Conservation (phyloP, 1,140 invertebrate species). For the Aphis gossypii region DNA sequence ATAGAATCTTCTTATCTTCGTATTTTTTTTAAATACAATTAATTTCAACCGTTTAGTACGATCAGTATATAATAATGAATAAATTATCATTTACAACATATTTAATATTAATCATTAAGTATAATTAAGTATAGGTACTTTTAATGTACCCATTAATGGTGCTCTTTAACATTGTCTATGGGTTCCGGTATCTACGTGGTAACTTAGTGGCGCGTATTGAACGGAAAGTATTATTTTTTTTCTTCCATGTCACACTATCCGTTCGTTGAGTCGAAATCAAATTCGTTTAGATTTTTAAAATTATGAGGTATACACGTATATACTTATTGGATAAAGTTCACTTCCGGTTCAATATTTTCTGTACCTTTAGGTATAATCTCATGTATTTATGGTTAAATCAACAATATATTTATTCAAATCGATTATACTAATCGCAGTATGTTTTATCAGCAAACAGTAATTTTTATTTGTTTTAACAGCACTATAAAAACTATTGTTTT, state of each 20-base stretch:
- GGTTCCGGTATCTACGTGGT: background rate
- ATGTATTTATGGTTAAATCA: background rate
- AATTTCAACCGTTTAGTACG: background rate
- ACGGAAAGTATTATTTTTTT: background rate
- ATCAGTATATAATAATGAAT: background rate
- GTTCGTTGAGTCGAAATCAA: background rate
- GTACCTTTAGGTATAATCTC: background rate
- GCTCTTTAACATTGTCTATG: background rate
- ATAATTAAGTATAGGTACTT: background rate
- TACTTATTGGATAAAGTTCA: background rate
- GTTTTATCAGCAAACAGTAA: background rate
- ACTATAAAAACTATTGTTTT: background rate
- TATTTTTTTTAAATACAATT: background rate
- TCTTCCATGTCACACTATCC: background rate
- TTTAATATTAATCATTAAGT: background rate
- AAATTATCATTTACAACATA: background rate
- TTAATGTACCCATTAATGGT: background rate
- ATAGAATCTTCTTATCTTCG: background rate
- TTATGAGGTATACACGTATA: background rate
- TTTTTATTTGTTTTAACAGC: background rate
- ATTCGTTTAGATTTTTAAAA: background rate
- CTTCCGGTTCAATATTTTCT: background rate
- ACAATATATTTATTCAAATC: background rate
- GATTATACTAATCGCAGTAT: background rate
- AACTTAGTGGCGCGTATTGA: background rate